A percentile compares a stretch with the other conserved stretches of the same genome.
These are phyloP conservation scores for Melipona quadrifasciata DNA, from an alignment of 1,140 invertebrate genomes.

Conservation along the genomic window DNA sequence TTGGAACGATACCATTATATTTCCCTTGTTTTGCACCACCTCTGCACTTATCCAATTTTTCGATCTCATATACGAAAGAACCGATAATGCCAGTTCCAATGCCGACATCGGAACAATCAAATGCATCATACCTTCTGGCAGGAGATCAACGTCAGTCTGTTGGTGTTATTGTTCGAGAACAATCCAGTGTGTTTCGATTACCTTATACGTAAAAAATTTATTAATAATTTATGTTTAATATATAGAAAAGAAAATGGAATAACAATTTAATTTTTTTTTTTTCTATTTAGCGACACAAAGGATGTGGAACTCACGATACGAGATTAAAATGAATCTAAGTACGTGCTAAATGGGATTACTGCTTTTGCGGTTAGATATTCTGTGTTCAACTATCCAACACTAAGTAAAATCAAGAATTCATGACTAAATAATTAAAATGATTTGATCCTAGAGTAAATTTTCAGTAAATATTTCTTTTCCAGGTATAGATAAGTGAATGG, in stretches of 20 bases:
- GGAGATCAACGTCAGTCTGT: not conserved
- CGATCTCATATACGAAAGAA: too few relatives aligned
- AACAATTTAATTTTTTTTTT: not conserved
- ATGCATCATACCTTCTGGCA: not conserved
- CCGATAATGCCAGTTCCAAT: conserved; percentile 2
- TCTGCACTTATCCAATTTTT: too few relatives aligned
- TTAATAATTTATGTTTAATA: too few relatives aligned
- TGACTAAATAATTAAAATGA: accelerated
- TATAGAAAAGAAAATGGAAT: not conserved
- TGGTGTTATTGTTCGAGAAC: too few relatives aligned
- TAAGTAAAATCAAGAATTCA: conserved; percentile 26
- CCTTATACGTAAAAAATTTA: not conserved
- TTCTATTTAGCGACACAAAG: conserved; percentile 58
- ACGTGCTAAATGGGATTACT: conserved; percentile 27
- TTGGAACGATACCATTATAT: conserved; percentile 65
- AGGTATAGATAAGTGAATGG: not conserved
- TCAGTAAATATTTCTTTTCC: not conserved
- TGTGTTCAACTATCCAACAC: conserved; percentile 52
- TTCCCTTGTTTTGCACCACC: not conserved
- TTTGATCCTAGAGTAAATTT: not conserved
- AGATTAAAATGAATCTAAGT: conserved; percentile 50
- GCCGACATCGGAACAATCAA: too few relatives aligned
- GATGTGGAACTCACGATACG: conserved; percentile 46
- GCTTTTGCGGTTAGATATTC: conserved; percentile 59
- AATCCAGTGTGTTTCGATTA: too few relatives aligned